Evolutionary conservation across 2,797 vertebrate species (phyloP), one percentile per base, ranked within the genome.

Genomic region (Peromyscus nudipes): DNA sequence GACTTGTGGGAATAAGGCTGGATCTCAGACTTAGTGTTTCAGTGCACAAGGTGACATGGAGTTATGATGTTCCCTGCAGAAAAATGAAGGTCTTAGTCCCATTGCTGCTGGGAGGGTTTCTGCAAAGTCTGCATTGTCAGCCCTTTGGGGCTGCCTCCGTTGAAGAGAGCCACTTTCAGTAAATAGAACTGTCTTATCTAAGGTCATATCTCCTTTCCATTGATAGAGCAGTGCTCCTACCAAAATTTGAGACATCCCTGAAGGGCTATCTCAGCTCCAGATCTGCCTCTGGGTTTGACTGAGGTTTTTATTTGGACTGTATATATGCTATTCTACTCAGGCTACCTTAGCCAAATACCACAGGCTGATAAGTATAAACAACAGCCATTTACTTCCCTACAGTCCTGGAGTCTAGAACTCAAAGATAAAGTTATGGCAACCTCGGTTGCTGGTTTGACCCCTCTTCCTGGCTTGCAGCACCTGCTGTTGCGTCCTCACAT

Each of bases 51-150:
- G 19, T 79, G 43, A 23, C 52, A 83, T 31, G 12, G 40, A 14
- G 0, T 88, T 52, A 62, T 12, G 71, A 23, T 89, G 37, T 55
- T 89, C 25, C 25, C 1, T 34, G 43, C 23, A 64, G 3, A 65
- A 37, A 75, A 89, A 79, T 80, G 25, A 94, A 92, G n/a, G 80
- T 46, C 79, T 92, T 84, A 65, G 43, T 37, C 19, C 37, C 34
- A 1, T 80, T 94, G 57, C 7, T 65, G 1, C 13, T 76, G 52
- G 60, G 31, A 95, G 16, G 21, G 2, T 76, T 84, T 27, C 49
- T 91, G 6, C n/a, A 65, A 65, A 62, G 6, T n/a, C 6, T 71
- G 40, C 21, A 31, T 49, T 52, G 29, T 69, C 31, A 69, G 40
- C 37, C 25, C 8, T 60, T 19, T 84, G 49, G 37, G 57, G 31